These are phyloP conservation scores for Rhynchonycteris naso DNA, from an alignment of 2,797 vertebrate genomes.

Conservation along the genomic window DNA sequence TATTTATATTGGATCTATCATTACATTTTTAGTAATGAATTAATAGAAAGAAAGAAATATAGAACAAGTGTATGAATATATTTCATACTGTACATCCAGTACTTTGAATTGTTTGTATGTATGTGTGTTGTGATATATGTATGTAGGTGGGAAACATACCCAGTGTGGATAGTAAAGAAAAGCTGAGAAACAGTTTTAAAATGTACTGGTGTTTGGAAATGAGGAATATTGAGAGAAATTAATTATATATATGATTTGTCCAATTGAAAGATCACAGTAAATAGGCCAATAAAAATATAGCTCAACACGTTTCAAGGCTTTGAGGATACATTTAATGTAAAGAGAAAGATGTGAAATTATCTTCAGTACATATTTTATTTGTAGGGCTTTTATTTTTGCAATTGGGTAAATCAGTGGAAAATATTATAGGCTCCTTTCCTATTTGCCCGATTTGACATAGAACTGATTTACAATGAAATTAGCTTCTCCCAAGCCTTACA, in stretches of 20 bases:
- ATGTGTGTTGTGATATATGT: not conserved
- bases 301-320: not conserved
- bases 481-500: not conserved
- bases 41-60: not conserved
- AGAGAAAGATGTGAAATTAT: not conserved
- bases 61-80: not conserved
- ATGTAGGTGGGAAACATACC: not conserved
- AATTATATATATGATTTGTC: not conserved
- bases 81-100: not conserved
- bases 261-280: not conserved
- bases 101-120: not conserved
- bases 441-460: not conserved
- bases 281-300: not conserved
- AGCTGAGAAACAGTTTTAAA: not conserved
- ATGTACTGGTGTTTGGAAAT: not conserved
- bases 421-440: not conserved
- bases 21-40: not conserved
- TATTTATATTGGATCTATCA: not conserved
- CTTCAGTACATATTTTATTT: not conserved
- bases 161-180: not conserved
- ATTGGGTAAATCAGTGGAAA: not conserved
- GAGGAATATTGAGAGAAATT: not conserved
- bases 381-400: not conserved
- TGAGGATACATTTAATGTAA: not conserved
- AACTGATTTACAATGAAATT: not conserved